These are phyloP conservation scores for Paramormyrops kingsleyae DNA, from an alignment of 2,113 vertebrate genomes.

Conservation along the genomic window DNA sequence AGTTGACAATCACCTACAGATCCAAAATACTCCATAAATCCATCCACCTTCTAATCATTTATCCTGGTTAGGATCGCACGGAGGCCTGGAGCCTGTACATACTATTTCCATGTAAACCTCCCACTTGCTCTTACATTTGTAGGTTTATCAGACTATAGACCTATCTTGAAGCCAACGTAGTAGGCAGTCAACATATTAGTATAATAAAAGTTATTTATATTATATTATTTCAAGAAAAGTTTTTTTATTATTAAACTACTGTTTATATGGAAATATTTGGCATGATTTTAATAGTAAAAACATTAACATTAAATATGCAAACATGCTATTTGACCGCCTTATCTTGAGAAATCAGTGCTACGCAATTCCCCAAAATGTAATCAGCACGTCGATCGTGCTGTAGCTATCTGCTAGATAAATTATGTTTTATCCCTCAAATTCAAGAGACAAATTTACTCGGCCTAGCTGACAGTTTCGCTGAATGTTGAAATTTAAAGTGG, in stretches of 20 bases:
- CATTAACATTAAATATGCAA: neutral
- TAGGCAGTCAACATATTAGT: neutral
- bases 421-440: neutral
- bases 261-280: neutral
- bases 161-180: neutral
- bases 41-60: neutral
- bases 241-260: neutral
- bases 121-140: neutral
- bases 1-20: neutral
- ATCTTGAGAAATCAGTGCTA: neutral
- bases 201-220: neutral
- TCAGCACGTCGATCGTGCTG: neutral
- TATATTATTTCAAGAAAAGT: neutral
- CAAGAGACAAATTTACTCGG: neutral
- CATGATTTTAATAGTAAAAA: neutral
- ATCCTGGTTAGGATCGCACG: neutral
- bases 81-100: neutral
- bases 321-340: neutral
- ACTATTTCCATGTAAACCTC: neutral
- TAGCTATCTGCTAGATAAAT: neutral
- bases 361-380: neutral
- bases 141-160: neutral
- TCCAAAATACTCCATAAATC: neutral
- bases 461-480: neutral
- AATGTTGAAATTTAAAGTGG: neutral